A percentile compares a stretch with the other conserved stretches of the same genome.
phyloP scores from a whole-genome alignment of 2,888 invertebrate genomes.

The Phalera bucephala region DNA sequence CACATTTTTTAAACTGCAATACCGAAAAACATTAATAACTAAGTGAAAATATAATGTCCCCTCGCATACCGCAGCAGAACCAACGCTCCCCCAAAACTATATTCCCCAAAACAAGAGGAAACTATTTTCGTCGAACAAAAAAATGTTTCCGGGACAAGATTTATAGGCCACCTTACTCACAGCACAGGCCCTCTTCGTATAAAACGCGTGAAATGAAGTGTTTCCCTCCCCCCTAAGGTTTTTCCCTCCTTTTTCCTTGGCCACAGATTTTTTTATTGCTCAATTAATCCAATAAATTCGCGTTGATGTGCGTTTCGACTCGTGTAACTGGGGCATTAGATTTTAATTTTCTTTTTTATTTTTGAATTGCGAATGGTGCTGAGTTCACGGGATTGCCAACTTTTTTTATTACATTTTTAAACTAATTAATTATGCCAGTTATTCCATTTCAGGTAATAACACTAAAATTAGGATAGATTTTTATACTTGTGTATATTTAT shows the following conservation, averaged over 20 bases:
- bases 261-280: constrained; percentile 68
- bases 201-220: constrained; percentile 81
- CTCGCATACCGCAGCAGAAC: constrained; percentile 19
- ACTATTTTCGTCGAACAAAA: constrained; percentile 79
- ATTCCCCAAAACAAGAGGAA: constrained; percentile 73
- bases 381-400: no score
- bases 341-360: constrained; percentile 33
- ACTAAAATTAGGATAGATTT: no score
- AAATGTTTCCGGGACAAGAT: constrained; percentile 76
- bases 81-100: constrained; percentile 40
- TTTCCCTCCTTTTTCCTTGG: constrained; percentile 36
- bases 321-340: constrained; percentile 45
- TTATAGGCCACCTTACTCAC: constrained; percentile 67
- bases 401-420: no score
- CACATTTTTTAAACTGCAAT: constrained; percentile 48
- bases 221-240: constrained; percentile 53
- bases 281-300: constrained; percentile 67
- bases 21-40: constrained; percentile 57
- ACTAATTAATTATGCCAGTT: no score
- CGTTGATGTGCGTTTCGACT: constrained; percentile 48
- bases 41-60: constrained; percentile 42
- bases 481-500: no score
- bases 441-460: no score
- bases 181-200: constrained; percentile 55
- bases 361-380: no score